These are phyloP conservation scores for Eilema sororculum DNA, from an alignment of 2,888 invertebrate genomes.

Conservation along the genomic window DNA sequence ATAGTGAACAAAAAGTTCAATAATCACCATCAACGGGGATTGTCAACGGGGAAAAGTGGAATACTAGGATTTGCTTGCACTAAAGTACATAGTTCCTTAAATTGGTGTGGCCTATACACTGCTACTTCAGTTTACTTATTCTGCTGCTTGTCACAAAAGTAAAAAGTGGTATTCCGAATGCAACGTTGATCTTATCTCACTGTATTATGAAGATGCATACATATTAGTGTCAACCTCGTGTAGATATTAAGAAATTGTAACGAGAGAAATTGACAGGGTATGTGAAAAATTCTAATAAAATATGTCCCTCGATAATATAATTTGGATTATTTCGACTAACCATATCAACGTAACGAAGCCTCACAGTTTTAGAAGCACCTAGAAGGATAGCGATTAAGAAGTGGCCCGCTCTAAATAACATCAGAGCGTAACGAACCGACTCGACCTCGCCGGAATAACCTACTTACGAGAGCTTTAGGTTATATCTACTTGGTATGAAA, in stretches of 20 bases:
- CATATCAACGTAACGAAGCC: conserved; percentile 9
- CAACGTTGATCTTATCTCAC: too few species aligned
- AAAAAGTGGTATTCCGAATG: too few species aligned
- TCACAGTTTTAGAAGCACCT: conserved; percentile 31
- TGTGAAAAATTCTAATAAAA: neutral
- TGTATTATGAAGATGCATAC: too few species aligned
- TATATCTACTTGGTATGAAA: conserved; percentile 20
- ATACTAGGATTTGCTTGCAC: too few species aligned
- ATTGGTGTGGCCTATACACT: too few species aligned
- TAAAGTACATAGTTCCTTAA: too few species aligned
- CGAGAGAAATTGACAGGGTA: neutral
- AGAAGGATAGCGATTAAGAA: conserved; percentile 41
- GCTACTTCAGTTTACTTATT: too few species aligned
- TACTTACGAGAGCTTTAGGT: conserved; percentile 43
- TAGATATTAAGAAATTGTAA: neutral
- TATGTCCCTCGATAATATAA: neutral
- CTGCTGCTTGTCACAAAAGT: too few species aligned
- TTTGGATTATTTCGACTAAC: neutral
- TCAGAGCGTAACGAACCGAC: conserved; percentile 45
- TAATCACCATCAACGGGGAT: too few species aligned
- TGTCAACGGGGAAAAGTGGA: too few species aligned
- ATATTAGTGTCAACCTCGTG: too few species aligned
- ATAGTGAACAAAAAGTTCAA: too few species aligned
- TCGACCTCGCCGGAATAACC: conserved; percentile 41
- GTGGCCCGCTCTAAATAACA: conserved; percentile 42